phyloP scores from a whole-genome alignment of 2,888 invertebrate species.

The Agonopterix alstromeriana region DNA sequence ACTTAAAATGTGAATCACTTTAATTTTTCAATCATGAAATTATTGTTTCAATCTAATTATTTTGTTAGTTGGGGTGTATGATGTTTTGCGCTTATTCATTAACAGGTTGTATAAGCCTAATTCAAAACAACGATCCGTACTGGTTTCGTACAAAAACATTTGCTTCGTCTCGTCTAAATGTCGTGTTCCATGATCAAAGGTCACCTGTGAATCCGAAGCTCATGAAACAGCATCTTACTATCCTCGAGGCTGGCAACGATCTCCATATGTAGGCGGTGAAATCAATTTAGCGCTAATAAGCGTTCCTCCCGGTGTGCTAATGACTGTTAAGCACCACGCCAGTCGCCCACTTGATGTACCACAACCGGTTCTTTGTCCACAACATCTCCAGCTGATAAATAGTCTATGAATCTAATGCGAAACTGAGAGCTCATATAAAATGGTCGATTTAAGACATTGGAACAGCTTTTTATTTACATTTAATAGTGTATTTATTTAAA shows the following conservation, averaged over 20 bases:
- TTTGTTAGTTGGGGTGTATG: too few species aligned
- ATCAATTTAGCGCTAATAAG: slow-evolving; percentile 57
- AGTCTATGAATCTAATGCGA: slow-evolving; percentile 38
- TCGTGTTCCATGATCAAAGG: too few species aligned
- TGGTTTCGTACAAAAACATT: too few species aligned
- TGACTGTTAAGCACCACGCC: slow-evolving; percentile 23
- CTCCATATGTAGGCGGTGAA: slow-evolving; percentile 35
- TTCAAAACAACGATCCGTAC: too few species aligned
- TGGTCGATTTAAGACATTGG: slow-evolving; percentile 27
- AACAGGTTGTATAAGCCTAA: too few species aligned
- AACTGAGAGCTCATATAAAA: slow-evolving; percentile 29
- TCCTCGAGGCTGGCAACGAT: neutral
- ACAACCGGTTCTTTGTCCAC: slow-evolving; percentile 26
- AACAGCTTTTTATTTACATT: slow-evolving; percentile 32
- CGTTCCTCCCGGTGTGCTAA: slow-evolving; percentile 42
- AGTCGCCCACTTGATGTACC: slow-evolving; percentile 18
- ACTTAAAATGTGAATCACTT: too few species aligned
- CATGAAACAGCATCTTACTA: neutral
- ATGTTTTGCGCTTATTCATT: too few species aligned
- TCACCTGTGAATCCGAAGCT: too few species aligned
- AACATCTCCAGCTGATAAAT: slow-evolving; percentile 25
- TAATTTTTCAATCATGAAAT: too few species aligned
- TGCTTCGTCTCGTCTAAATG: too few species aligned
- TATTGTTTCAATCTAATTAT: too few species aligned
- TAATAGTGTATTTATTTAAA: slow-evolving; percentile 51